A percentile compares a stretch with the other conserved stretches of the same genome.
phyloP scores from a whole-genome alignment of 2,797 vertebrate genomes.

The Otus scops region DNA sequence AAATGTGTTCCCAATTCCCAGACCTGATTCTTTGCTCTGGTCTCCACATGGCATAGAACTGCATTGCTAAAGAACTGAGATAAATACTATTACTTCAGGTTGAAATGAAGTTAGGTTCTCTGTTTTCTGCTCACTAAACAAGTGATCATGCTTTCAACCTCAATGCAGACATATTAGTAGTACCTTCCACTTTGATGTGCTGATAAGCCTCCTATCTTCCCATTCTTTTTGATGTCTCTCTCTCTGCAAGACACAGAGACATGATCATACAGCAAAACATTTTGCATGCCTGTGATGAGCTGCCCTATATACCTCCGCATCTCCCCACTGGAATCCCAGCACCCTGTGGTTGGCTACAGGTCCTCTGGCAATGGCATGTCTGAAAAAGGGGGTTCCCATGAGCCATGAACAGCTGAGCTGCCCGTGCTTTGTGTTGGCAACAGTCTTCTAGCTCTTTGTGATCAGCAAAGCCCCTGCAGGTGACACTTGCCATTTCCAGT shows the following conservation, averaged over 20 bases:
- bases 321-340: background rate
- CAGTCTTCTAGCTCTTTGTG: background rate
- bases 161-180: background rate
- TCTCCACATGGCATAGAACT: background rate
- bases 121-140: background rate
- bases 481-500: background rate
- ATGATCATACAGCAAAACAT: background rate
- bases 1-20: background rate
- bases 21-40: background rate
- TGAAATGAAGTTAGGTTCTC: background rate
- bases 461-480: background rate
- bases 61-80: background rate
- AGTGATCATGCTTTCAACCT: background rate
- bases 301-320: background rate
- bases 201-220: background rate
- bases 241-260: background rate
- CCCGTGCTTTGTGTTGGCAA: fast-evolving
- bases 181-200: background rate
- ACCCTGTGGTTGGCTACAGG: background rate
- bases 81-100: background rate
- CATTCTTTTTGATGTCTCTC: background rate
- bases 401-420: background rate
- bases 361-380: background rate
- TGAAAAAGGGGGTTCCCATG: background rate
- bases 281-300: background rate